Base-by-base conservation (phyloP, 2,888 invertebrate species). In the Mimas tiliae region DNA sequence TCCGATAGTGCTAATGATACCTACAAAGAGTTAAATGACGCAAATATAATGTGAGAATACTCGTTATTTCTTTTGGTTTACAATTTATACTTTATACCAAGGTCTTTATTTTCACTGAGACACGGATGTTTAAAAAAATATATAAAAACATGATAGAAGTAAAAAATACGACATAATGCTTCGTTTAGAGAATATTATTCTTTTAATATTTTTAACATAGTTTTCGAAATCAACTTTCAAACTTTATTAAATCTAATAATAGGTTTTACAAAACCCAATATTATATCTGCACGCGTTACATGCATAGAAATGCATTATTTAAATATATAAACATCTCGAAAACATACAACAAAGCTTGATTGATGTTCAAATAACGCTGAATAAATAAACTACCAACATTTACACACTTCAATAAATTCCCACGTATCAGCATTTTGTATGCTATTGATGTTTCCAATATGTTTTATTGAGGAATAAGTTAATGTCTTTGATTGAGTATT, bases 371-470 rank as follows among this genome's bases (percentile, higher is more conserved):
- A 14, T 38, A 42, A 42, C 11, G 19, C 19, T 38, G 38, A 55
- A 19, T 38, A 58, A 58, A 58, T 19, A 58, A 55, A 55, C 42
- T 58, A 9, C 50, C 50, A 19, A 19, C 38, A 58, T 42, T 42
- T 58, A 34, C 58, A 38, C 6, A 42, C 38, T 38, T 16, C 42
- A 38, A 58, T 58, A 58, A 58, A 58, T 58, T 19, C 12, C 42
- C 19, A 19, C 38, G 42, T 42, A 58, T 58, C 42, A 42, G 19
- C 58, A 58, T 58, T 58, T 19, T 58, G 42, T 58, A 58, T 58
- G 58, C 58, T n/a, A 42, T 58, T 38, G 58, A 42, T 58, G 58
- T 58, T 42, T 19, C 12, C 58, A 58, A 62, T 66, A 48, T 33
- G 38, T 63, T 58, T 58, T 42, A 42, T 42, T 38, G 19, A 58